Conservation (phyloP, 1,140 invertebrate genomes). For the Formica exsecta region DNA sequence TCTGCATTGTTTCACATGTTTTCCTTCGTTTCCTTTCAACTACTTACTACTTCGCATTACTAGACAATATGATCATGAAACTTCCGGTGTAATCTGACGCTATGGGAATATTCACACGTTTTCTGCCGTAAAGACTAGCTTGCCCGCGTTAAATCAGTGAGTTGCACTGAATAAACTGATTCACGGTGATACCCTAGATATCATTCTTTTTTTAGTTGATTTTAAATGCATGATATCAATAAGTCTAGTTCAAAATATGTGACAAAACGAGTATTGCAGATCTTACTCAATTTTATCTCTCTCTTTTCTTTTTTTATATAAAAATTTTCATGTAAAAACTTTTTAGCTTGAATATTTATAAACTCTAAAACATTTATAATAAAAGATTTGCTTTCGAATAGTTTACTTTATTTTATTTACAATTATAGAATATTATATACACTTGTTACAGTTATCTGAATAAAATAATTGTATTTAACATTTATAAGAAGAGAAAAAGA, state of each 20-base stretch:
- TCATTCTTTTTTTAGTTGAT: not conserved
- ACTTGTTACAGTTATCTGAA: not conserved
- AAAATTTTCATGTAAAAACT: not conserved
- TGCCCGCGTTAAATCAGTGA: constrained; percentile 18
- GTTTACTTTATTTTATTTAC: not conserved
- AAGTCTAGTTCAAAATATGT: not conserved
- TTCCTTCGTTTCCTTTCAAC: constrained; percentile 60
- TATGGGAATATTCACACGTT: constrained; percentile 73
- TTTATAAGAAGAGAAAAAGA: not conserved
- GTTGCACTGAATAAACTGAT: constrained; percentile 18
- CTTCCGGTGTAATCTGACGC: constrained; percentile 62
- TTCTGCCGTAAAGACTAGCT: constrained; percentile 51
- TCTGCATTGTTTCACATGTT: constrained; percentile 8
- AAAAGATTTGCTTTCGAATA: not conserved
- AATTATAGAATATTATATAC: not conserved
- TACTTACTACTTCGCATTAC: constrained; percentile 51
- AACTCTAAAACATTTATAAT: not conserved
- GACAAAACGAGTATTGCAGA: not conserved
- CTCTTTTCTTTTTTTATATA: not conserved
- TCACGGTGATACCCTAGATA: not conserved
- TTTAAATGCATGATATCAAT: not conserved
- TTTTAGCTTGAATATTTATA: not conserved
- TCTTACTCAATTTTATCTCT: not conserved
- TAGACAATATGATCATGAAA: constrained; percentile 71
- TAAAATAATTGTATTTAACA: not conserved